phyloP scores from a whole-genome alignment of 2,797 vertebrate genomes.

The Intellagama lesueurii region DNA sequence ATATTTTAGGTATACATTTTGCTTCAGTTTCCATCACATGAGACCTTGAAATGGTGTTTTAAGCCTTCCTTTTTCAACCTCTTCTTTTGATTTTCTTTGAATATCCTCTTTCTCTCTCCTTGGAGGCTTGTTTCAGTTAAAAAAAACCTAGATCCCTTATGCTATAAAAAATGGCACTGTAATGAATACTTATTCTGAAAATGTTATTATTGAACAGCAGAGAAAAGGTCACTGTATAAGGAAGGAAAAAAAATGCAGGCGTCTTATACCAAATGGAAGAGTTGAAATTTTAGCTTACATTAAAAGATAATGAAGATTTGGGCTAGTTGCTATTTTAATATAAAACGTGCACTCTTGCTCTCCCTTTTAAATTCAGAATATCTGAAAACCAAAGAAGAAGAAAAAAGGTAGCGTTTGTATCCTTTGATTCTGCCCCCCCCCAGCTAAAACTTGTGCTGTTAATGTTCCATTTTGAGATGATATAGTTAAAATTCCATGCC shows the following conservation, averaged over 20 bases:
- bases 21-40: not conserved
- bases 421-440: not conserved
- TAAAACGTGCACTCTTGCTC: not conserved
- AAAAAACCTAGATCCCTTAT: not conserved
- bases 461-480: slow-evolving; percentile 5
- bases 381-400: slow-evolving; percentile 18
- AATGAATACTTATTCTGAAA: not conserved
- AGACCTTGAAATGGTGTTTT: not conserved
- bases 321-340: slow-evolving; percentile 18
- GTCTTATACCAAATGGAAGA: not conserved
- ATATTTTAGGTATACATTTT: not conserved
- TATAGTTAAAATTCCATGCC: slow-evolving; percentile 4
- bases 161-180: not conserved
- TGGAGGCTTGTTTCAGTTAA: not conserved
- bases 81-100: not conserved
- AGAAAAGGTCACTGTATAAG: not conserved
- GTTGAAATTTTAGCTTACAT: not conserved
- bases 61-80: not conserved
- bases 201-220: not conserved
- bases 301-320: not conserved
- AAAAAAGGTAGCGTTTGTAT: not conserved
- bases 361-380: not conserved
- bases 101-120: not conserved
- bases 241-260: not conserved
- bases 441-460: not conserved